Evolutionary conservation across 2,797 vertebrate species (phyloP), one percentile per base, ranked within the genome.

Genomic region (Oryzias sinensis): DNA sequence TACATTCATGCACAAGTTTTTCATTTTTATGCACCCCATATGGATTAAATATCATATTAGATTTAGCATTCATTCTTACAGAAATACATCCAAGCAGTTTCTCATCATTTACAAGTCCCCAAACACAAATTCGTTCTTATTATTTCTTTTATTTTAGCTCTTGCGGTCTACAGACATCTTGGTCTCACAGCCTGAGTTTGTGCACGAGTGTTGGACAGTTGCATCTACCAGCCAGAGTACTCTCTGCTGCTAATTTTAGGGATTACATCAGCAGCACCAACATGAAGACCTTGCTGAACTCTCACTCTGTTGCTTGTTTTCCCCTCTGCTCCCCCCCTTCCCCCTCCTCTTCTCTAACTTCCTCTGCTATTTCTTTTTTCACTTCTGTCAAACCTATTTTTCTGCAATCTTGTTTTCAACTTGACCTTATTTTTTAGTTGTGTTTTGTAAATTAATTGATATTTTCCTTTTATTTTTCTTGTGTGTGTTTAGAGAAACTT

Each of bases 221-320:
- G 3, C 50, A 2, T 59, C 66, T 66, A 82, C 68, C 77, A 72
- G 54, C 52, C 69, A 37, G 74, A 68, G 46, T 59, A 63, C 66
- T 67, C 66, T 77, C 83, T 90, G 84, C 62, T 66, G 79, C 92
- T 96, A 95, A 94, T 94, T 96, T 94, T 95, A 95, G 93, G 90
- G 90, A 93, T 97, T 91, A 94, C 94, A 94, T 97, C 94, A 96
- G 91, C 84, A 86, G 89, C 84, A 58, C 86, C 86, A 84, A 93
- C 85, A 91, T 92, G 92, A 91, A 90, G 89, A 92, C 84, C 91
- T 89, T 79, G 82, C 76, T 81, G 81, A 82, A 82, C 77, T 79
- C 60, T 27, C 46, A 52, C 52, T 66, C 29, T 37, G 43, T 57
- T 62, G 27, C 65, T 49, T 43, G 20, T 43, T 17, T 67, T 46